Evolutionary conservation across 2,797 vertebrate species (phyloP).

Genomic region (Novumbra hubbsi): DNA sequence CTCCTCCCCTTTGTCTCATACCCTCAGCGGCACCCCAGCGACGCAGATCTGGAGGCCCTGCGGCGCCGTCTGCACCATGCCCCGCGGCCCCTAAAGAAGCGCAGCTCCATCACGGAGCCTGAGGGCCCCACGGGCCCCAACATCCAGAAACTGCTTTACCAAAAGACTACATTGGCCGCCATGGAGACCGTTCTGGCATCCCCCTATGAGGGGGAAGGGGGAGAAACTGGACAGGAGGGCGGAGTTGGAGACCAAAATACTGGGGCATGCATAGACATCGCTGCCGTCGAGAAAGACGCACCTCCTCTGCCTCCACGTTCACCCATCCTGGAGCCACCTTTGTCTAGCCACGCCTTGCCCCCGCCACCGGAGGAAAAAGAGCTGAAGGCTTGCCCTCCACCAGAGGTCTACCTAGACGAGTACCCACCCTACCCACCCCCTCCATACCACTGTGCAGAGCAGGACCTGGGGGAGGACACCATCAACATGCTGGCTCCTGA

Average conservation of each 20-base stretch:
- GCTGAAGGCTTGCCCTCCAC: conserved; percentile 27
- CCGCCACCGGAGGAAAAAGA: conserved; percentile 61
- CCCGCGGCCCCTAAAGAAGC: conserved; percentile 90
- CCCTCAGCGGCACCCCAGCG: conserved; percentile 86
- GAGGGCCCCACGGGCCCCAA: conserved; percentile 90
- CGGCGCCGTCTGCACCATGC: conserved; percentile 88
- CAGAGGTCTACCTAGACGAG: conserved; percentile 80
- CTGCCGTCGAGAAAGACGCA: conserved; percentile 43
- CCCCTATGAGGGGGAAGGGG: conserved; percentile 27
- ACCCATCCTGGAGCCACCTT: conserved; percentile 59
- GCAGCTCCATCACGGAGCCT: conserved; percentile 92
- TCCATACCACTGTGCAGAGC: conserved; percentile 81
- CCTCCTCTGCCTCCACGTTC: conserved; percentile 57
- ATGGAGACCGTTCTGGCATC: conserved; percentile 56
- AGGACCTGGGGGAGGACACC: conserved; percentile 73
- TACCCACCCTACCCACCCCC: conserved; percentile 90
- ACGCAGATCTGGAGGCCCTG: conserved; percentile 85
- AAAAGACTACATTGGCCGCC: conserved; percentile 92
- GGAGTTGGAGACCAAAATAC: not conserved
- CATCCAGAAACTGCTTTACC: conserved; percentile 93
- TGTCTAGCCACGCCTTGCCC: conserved; percentile 35
- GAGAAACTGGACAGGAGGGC: conserved; percentile 20
- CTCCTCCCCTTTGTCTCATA: conserved; percentile 89
- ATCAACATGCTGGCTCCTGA: conserved; percentile 81
- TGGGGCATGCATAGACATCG: not conserved